Base-by-base conservation (phyloP, 2,888 invertebrate genomes). In the Sylvicola cinctus region DNA sequence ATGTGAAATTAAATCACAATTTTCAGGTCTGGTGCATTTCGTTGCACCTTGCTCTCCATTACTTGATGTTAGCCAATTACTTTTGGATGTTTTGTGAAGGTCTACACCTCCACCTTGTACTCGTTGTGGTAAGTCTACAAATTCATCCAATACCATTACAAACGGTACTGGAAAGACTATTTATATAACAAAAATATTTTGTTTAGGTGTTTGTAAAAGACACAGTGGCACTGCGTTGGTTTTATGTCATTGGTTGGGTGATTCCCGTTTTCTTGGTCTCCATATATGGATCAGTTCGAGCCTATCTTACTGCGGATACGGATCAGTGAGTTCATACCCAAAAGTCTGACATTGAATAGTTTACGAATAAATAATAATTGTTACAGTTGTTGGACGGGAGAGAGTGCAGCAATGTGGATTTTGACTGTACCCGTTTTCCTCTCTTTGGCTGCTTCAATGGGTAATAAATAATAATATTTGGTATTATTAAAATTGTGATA, bases 81-180 rank as follows among this genome's bases (percentile, higher is more conserved):
- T 67, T 77, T 50, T 84, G 83, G 83, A 81, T 81, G 80, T 80
- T 83, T 50, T 75, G 75, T 48, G 80, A 80, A 49, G 76, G 76
- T 1, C 57, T 80, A 2, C 75, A 80, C 48, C 58, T 84, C 7
- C 78, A 80, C 51, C 64, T 80, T 13, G 68, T 79, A 1, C 60
- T 84, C 2, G 78, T 79, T 8, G 69, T 78, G 45, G 77, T 66
- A 51, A 20, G 8, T 20, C 20, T 6, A 20, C 20, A 20, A 6
- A n/a, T n/a, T n/a, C n/a, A n/a, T n/a, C n/a, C n/a, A n/a, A n/a
- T n/a, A n/a, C n/a, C n/a, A n/a, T n/a, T n/a, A n/a, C n/a, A n/a
- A n/a, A n/a, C n/a, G n/a, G n/a, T n/a, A n/a, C n/a, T n/a, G n/a
- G n/a, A n/a, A n/a, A n/a, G n/a, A n/a, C n/a, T n/a, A n/a, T n/a